A percentile compares a stretch with the other conserved stretches of the same genome.
Evolutionary conservation across 2,113 vertebrate species (phyloP).

Genomic region (Coreoperca whiteheadi): DNA sequence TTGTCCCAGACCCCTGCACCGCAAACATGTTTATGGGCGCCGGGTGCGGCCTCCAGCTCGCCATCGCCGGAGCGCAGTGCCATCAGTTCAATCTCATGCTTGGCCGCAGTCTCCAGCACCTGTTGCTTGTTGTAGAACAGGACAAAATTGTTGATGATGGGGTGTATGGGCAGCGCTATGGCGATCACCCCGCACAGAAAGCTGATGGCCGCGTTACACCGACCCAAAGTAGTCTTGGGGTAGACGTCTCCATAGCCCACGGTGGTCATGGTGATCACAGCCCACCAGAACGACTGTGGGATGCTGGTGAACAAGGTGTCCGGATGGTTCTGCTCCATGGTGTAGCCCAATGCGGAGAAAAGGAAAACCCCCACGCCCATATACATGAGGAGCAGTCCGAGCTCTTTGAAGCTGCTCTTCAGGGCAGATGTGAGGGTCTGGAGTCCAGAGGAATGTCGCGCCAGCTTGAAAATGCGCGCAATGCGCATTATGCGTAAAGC

Average conservation of each 20-base stretch:
- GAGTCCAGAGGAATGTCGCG: slow-evolving; percentile 94
- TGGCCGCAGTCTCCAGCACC: slow-evolving; percentile 95
- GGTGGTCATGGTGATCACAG: slow-evolving; percentile 99
- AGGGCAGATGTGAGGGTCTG: slow-evolving; percentile 97
- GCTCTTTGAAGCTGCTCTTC: slow-evolving; percentile 95
- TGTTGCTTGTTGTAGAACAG: slow-evolving; percentile 97
- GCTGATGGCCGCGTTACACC: slow-evolving; percentile 97
- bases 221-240: slow-evolving; percentile 96
- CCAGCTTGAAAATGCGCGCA: slow-evolving; percentile 96
- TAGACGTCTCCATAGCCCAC: slow-evolving; percentile 98
- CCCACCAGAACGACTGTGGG: slow-evolving; percentile 99
- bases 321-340: slow-evolving; percentile 96
- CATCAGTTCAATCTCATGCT: slow-evolving; percentile 96
- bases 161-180: slow-evolving; percentile 96
- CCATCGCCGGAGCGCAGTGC: slow-evolving; percentile 86
- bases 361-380: slow-evolving; percentile 97
- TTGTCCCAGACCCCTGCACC: slow-evolving; percentile 75
- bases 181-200: slow-evolving; percentile 98
- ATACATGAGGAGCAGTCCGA: slow-evolving; percentile 96
- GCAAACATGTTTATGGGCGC: slow-evolving; percentile 50
- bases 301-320: slow-evolving; percentile 99
- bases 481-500: slow-evolving; percentile 97
- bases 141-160: slow-evolving; percentile 99
- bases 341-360: slow-evolving; percentile 97
- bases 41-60: slow-evolving; percentile 41